A percentile compares a stretch with the other conserved stretches of the same genome.
Conservation (phyloP, 64 coral and sea anemone genomes). For the Hydrozoanthus tunicans region DNA sequence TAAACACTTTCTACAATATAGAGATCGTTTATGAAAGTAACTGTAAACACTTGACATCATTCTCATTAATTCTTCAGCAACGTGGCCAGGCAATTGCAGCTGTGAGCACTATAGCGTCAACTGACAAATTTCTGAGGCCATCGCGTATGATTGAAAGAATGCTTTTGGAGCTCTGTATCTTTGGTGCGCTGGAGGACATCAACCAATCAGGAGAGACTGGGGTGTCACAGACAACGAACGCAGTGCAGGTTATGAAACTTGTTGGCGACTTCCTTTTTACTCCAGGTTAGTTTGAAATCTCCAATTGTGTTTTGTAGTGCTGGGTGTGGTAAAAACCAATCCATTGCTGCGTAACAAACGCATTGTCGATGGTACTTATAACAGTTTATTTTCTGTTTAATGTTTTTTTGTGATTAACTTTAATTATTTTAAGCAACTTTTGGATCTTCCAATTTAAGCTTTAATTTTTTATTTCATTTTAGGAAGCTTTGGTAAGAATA, state of each 20-base stretch:
- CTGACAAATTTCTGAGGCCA: conserved; percentile 75
- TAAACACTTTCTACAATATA: too few relatives aligned
- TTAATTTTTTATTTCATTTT: too few relatives aligned
- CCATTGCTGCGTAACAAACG: too few relatives aligned
- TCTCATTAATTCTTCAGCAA: conserved; percentile 37
- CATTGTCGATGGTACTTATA: too few relatives aligned
- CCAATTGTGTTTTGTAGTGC: too few relatives aligned
- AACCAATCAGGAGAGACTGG: conserved; percentile 90
- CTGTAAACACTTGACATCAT: background rate
- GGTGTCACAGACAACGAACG: conserved; percentile 76
- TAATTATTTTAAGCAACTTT: too few relatives aligned
- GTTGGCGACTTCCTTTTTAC: conserved; percentile 95
- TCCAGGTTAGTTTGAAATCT: conserved; percentile 57
- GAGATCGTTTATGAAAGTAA: too few relatives aligned
- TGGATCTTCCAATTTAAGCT: too few relatives aligned
- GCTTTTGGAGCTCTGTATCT: conserved; percentile 86
- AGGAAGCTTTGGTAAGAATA: too few relatives aligned
- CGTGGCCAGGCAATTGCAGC: conserved; percentile 92
- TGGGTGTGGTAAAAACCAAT: too few relatives aligned
- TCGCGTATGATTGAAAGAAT: conserved; percentile 81
- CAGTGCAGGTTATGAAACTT: conserved; percentile 86
- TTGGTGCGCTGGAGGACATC: conserved; percentile 78
- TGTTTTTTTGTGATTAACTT: too few relatives aligned
- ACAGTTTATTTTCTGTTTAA: too few relatives aligned
- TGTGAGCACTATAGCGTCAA: conserved; percentile 84